These are phyloP conservation scores for Hippocampus barbouri DNA, from an alignment of 2,113 vertebrate species.

Conservation along the genomic window DNA sequence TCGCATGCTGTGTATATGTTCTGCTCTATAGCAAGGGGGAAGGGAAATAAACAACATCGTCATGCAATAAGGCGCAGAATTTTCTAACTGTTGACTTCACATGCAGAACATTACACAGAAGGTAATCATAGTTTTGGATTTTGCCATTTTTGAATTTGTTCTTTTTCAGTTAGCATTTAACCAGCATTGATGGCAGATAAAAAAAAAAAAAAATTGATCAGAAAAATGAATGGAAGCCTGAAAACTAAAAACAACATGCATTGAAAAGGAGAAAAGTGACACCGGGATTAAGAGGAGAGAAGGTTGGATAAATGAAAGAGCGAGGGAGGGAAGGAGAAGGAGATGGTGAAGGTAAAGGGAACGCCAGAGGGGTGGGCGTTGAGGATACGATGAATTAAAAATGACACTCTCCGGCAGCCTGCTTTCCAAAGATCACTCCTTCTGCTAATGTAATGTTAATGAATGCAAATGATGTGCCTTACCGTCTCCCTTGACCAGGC, in stretches of 20 bases:
- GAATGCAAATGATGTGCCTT: conserved; percentile 72
- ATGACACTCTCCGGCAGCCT: conserved; percentile 69
- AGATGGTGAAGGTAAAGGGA: conserved; percentile 27
- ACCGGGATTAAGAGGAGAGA: conserved; percentile 17
- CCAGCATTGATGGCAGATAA: conserved; percentile 6
- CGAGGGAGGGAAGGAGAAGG: conserved; percentile 11
- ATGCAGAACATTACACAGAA: conserved; percentile 13
- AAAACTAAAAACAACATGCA: conserved; percentile 8
- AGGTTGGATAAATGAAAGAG: conserved; percentile 18
- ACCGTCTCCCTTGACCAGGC: conserved; percentile 63
- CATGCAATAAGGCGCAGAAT: conserved; percentile 42
- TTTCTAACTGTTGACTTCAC: conserved; percentile 31
- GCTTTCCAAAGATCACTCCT: conserved; percentile 71
- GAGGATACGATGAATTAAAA: conserved; percentile 74
- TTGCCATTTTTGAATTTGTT: conserved; percentile 2
- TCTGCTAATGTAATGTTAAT: conserved; percentile 74
- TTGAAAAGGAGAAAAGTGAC: conserved; percentile 20
- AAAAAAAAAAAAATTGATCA: no score
- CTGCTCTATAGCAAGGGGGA: not conserved
- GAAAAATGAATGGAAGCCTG: conserved; percentile 2
- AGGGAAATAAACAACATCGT: conserved; percentile 15
- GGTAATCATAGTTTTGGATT: conserved; percentile 6
- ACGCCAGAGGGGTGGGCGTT: conserved; percentile 28
- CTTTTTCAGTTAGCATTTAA: conserved; percentile 3
- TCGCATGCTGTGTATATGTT: conserved; percentile 4